Base-by-base conservation (phyloP, 1,140 invertebrate species). In the Arctopsyche grandis region DNA sequence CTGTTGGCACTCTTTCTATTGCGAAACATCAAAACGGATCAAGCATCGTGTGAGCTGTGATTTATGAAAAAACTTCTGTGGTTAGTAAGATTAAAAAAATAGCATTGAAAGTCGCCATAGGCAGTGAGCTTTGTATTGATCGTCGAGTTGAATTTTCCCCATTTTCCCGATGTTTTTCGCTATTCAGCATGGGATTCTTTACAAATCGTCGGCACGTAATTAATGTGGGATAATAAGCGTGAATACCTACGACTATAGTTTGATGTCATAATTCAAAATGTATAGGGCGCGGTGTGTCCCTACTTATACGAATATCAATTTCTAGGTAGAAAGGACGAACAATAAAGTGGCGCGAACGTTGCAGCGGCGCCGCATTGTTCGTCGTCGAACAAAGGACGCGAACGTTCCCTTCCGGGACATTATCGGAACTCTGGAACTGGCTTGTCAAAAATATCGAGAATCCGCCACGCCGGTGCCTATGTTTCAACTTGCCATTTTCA, bases 321-420 rank as follows among this genome's bases (percentile, higher is more conserved):
- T 66, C 63, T 66, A 26, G 21, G 21, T 66, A 66, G 24, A 66
- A 29, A 26, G 63, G 63, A 22, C 24, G 63, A 66, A 66, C 63
- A 66, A 66, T 66, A 66, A 66, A 66, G 63, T 66, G 63, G 63
- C 63, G 63, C 63, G 24, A 66, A 66, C 63, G 24, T 22, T 66
- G 63, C 63, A 66, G 19, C 63, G 63, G 63, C 63, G 63, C 63
- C 63, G 63, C 63, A 66, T 66, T 66, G 63, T 66, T 66, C 63
- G 63, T 5, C 24, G 9, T 0, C 24, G 24, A 66, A 66, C 63
- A 66, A 66, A 66, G 63, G 63, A 66, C 21, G 63, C 24, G 22
- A 26, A 66, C 63, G 63, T 66, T 66, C 63, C 63, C 21, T 66
- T 66, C 63, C 63, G 22, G 63, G 63, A 66, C 24, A 66, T 66